These are phyloP conservation scores for Acleris emargana DNA, from an alignment of 2,888 invertebrate species.

Conservation along the genomic window DNA sequence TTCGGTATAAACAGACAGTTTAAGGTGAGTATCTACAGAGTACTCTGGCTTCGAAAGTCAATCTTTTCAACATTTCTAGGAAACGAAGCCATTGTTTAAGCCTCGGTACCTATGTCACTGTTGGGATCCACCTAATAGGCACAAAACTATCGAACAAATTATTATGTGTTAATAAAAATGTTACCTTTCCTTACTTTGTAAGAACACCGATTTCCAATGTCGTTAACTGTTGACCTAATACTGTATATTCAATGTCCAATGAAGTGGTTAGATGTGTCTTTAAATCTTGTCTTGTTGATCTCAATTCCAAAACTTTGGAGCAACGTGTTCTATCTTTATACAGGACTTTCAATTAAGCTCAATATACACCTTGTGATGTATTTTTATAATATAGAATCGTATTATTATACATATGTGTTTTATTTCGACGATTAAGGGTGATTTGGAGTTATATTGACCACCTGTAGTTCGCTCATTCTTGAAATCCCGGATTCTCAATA, in stretches of 20 bases:
- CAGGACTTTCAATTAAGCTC: constrained; percentile 80
- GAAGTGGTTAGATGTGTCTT: constrained; percentile 41
- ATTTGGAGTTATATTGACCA: too few species aligned
- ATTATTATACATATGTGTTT: constrained; percentile 35
- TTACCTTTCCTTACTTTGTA: too few species aligned
- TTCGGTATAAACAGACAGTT: too few species aligned
- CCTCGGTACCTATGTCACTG: too few species aligned
- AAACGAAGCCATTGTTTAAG: too few species aligned
- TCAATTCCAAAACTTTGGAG: constrained; percentile 67
- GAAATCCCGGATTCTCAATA: too few species aligned
- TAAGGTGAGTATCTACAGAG: too few species aligned
- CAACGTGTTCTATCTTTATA: constrained; percentile 72
- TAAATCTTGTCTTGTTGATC: constrained; percentile 64
- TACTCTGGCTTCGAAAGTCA: too few species aligned
- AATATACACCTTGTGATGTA: constrained; percentile 82
- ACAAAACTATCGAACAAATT: constrained; percentile 1
- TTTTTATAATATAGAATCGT: constrained; percentile 75
- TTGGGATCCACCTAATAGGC: not conserved
- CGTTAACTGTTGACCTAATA: not conserved
- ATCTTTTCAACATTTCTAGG: too few species aligned
- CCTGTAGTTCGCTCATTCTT: too few species aligned
- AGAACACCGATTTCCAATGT: too few species aligned
- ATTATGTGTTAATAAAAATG: not conserved
- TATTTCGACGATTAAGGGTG: constrained; percentile 10
- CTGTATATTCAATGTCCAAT: constrained; percentile 9